phyloP scores from a whole-genome alignment of 2,888 invertebrate genomes.

The Eilema caniola region DNA sequence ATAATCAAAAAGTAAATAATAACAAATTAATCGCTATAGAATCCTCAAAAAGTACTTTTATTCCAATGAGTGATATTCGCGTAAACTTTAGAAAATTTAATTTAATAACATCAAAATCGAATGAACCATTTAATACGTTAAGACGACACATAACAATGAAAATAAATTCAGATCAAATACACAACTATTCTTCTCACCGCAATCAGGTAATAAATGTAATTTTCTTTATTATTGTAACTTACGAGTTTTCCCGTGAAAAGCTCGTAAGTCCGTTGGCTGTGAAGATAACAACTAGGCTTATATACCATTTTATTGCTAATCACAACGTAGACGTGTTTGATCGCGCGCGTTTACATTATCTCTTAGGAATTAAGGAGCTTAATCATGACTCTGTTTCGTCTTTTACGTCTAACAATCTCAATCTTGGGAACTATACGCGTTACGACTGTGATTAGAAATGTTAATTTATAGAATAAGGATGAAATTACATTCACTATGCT shows the following conservation, averaged over 20 bases:
- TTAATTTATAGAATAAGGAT: neutral
- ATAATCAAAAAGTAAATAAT: too few relatives aligned
- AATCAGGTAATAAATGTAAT: neutral
- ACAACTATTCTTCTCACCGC: neutral
- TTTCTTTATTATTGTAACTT: constrained; percentile 4
- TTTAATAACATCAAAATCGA: neutral
- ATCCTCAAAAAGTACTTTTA: too few relatives aligned
- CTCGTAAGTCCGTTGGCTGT: neutral
- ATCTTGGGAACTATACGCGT: neutral
- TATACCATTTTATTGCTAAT: neutral
- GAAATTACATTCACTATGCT: neutral
- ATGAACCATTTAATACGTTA: too few relatives aligned
- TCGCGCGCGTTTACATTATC: constrained; percentile 1
- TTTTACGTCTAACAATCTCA: neutral
- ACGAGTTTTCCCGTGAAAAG: neutral
- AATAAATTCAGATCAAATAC: neutral
- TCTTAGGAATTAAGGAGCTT: neutral
- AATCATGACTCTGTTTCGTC: neutral
- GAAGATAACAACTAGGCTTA: constrained; percentile 1
- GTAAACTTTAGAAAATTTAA: too few relatives aligned
- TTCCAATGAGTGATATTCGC: too few relatives aligned
- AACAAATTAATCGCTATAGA: too few relatives aligned
- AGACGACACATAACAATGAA: too few relatives aligned
- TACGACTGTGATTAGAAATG: neutral
- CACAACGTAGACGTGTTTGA: constrained; percentile 5